phyloP scores from a whole-genome alignment of 2,888 invertebrate species.

The Minunthozetes semirufus region DNA sequence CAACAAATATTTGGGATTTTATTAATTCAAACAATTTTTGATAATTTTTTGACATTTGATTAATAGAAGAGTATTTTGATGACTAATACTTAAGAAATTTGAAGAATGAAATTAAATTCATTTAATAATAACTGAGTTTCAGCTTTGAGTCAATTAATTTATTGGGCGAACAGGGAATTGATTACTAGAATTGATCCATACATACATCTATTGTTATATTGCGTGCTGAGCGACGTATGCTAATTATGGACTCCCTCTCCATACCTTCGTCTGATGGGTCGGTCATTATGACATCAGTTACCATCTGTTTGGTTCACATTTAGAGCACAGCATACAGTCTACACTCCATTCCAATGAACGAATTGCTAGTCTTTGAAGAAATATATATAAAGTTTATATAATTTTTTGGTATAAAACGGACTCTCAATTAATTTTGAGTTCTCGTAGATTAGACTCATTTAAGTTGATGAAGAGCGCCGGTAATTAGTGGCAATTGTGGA shows the following conservation, averaged over 20 bases:
- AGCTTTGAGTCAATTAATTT: constrained; percentile 3
- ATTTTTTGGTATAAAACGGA: not conserved
- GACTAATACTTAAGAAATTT: not conserved
- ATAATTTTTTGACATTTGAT: not conserved
- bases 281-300: constrained; percentile 24
- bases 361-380: not conserved
- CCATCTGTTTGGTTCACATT: constrained; percentile 26
- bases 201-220: constrained; percentile 9
- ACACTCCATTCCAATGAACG: not conserved
- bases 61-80: not conserved
- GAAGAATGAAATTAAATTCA: not conserved
- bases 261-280: constrained; percentile 1
- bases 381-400: not conserved
- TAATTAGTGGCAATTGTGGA: constrained; percentile 1
- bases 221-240: constrained; percentile 17
- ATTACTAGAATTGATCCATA: constrained; percentile 11
- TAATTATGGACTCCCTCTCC: constrained; percentile 7
- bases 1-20: not conserved
- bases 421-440: constrained; percentile 7
- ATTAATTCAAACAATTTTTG: not conserved
- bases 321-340: not conserved
- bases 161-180: constrained; percentile 18
- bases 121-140: not conserved
- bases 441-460: constrained; percentile 10
- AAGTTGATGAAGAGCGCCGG: not conserved